Evolutionary conservation across 1,140 invertebrate genomes (phyloP).

Genomic region (Hydropsyche tenuis): DNA sequence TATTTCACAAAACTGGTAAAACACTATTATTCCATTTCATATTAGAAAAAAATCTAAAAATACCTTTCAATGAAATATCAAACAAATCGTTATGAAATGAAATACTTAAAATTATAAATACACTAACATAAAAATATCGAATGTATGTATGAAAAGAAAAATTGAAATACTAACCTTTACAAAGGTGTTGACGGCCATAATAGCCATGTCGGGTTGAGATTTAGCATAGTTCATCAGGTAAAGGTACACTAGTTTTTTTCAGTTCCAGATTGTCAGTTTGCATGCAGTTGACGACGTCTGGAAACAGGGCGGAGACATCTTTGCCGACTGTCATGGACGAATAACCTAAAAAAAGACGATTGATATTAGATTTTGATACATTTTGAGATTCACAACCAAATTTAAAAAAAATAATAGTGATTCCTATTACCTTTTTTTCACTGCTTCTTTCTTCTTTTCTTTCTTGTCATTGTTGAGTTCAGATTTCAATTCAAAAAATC

Average conservation of each 20-base stretch:
- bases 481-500: conserved; percentile 98
- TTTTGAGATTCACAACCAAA: background rate
- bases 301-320: conserved; percentile 94
- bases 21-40: too few species aligned
- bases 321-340: conserved; percentile 99
- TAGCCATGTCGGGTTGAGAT: conserved; percentile 99
- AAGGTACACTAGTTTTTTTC: conserved; percentile 98
- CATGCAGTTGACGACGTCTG: conserved; percentile 99
- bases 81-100: background rate
- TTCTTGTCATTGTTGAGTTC: conserved; percentile 99
- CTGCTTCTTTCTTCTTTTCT: conserved; percentile 99
- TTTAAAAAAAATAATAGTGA: too few species aligned
- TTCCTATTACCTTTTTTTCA: conserved; percentile 95
- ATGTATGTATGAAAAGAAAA: background rate
- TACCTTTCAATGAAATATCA: too few species aligned
- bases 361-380: too few species aligned
- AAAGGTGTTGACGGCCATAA: conserved; percentile 99
- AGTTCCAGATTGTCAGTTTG: conserved; percentile 99
- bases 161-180: conserved; percentile 79
- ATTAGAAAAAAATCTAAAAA: too few species aligned
- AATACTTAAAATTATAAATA: background rate
- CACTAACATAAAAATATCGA: conserved; percentile 2
- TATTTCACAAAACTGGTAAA: too few species aligned
- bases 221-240: conserved; percentile 99
- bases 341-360: conserved; percentile 81